Evolutionary conservation across 2,888 invertebrate genomes (phyloP), one percentile per base, ranked within the genome.

Genomic region (Phymatocera aterrima): DNA sequence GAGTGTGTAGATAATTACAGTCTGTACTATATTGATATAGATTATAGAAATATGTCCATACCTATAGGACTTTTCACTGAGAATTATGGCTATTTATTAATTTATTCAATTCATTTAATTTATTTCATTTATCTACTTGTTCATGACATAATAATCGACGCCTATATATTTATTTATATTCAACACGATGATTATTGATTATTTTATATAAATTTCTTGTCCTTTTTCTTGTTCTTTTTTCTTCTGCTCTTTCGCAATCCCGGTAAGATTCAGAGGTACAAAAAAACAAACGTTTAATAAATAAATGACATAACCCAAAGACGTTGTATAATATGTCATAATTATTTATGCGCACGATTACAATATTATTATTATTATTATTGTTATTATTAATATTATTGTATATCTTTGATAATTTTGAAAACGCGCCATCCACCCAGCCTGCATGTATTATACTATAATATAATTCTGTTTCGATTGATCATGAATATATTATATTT

Each of bases 1-100:
- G 83, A 86, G 86, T 84, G 83, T 81, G 31, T 51, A 72, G 31
- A 72, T 46, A 40, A 40, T 5, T 4, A 8, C 8, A 28, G 68
- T 46, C 68, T 68, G 46, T 43, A 68, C 24, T 82, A 78, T 80
- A 78, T 81, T 79, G n/a, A n/a, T n/a, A n/a, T n/a, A n/a, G n/a
- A n/a, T n/a, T n/a, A n/a, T n/a, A n/a, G n/a, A n/a, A 70, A 80
- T 81, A 78, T 79, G 80, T 80, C 81, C 57, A 64, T 79, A 80
- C 75, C 79, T 79, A 81, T 54, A 40, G 79, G 79, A 80, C 77
- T 64, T 78, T 78, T 57, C 57, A 68, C 70, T 57, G 74, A 75
- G 60, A 68, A 21, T 37, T 64, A 43, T 54, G 8, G 64, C 37
- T 78, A 24, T 64, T 57, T 51, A 31, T 54, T 68, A 70, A 34